Evolutionary conservation across 1,140 invertebrate genomes (phyloP), one percentile per base, ranked within the genome.

Genomic region (Caerostris darwini): DNA sequence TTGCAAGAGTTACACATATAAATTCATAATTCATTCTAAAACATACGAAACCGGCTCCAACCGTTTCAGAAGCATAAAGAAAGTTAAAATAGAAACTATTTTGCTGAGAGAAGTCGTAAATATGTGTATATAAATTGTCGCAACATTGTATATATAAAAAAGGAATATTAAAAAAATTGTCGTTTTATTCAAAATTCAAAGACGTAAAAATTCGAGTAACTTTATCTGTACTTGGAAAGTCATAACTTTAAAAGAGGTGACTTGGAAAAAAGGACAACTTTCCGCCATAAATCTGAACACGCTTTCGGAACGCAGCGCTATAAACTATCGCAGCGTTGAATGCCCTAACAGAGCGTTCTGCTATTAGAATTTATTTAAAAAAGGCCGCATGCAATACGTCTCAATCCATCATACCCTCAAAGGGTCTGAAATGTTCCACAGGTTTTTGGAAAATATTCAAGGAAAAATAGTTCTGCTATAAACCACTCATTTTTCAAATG

Each of bases 301-400:
- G 57, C 82, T 17, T 56, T 58, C 56, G 17, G 57, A 83, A 12
- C 3, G 14, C 34, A 34, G 34, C 57, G 17, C 19, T 54, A 83
- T 83, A 83, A 83, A 83, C 82, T 17, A 83, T 58, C 53, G 56
- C n/a, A 19, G 54, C 57, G 82, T 83, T 83, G 82, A 56, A 83
- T 54, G 14, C 6, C 34, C 0, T n/a, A n/a, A n/a, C n/a, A n/a
- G n/a, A n/a, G 53, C 14, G 53, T 83, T 34, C 19, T 83, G n/a
- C 54, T 10, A 58, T 17, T 19, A 57, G 17, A 58, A 83, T 83
- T 83, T 83, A 83, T 83, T 83, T 83, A 7, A 56, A 57, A 58
- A 83, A 56, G 17, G 82, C 5, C 3, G 19, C 54, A n/a, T 57
- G 53, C 34, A 34, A 58, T 83, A 17, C 54, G 19, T 83, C 82